Evolutionary conservation across 2,888 invertebrate species (phyloP), one percentile per base, ranked within the genome.

Genomic region (Hesperia comma): DNA sequence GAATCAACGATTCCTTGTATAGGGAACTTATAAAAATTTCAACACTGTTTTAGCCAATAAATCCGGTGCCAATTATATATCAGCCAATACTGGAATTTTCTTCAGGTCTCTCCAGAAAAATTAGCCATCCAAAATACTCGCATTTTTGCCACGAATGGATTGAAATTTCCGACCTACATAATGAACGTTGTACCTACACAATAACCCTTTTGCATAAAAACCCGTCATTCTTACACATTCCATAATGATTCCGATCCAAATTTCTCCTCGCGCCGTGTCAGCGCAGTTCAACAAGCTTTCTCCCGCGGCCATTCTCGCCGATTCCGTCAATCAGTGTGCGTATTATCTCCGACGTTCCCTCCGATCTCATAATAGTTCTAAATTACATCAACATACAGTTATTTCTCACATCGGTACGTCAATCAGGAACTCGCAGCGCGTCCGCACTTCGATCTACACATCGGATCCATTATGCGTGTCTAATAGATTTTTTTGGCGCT

Each of bases 401-500:
- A 69, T 70, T 61, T 57, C 61, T 70, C 69, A 69, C 64, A 70
- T 70, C 62, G 73, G 77, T 74, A 72, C 71, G 76, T 79, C 79
- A 82, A 87, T 86, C 85, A 81, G 75, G 77, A 80, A 83, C 83
- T 81, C 77, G 78, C 78, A 81, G 81, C 82, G 81, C 76, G 78
- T 80, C 80, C 76, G 74, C 79, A 79, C 79, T 77, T 75, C 80
- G 74, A 75, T 79, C 79, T 77, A 81, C 83, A 83, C 83, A 79
- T 86, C 83, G 81, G 76, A 75, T 74, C 87, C 83, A 88, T 90
- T 90, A 90, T 88, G 88, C 88, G 89, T 86, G 85, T 83, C 90
- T 92, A 91, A 92, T 92, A 92, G 86, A 84, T 92, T 90, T 92
- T 91, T 92, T 91, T 83, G 82, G 79, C 85, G 81, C 72, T 83